Evolutionary conservation across 1,140 invertebrate species (phyloP).

Genomic region (Atta cephalotes): DNA sequence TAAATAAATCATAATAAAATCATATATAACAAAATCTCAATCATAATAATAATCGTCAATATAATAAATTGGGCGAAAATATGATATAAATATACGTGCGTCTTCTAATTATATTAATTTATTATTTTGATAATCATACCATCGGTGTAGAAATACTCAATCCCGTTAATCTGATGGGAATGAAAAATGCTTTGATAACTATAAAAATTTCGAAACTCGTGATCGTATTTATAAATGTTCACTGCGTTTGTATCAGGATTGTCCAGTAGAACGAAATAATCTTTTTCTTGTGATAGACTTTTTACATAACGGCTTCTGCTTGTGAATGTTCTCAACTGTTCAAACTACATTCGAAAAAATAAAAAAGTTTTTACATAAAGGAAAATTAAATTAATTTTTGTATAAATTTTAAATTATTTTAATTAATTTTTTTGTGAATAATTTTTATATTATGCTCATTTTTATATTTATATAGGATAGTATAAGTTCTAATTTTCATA

Average conservation of each 20-base stretch:
- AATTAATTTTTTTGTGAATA: background rate
- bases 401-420: background rate
- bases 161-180: slow-evolving; percentile 59
- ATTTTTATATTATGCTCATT: background rate
- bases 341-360: slow-evolving; percentile 65
- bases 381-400: background rate
- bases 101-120: slow-evolving; percentile 2
- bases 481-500: background rate
- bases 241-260: slow-evolving; percentile 73
- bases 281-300: slow-evolving; percentile 62
- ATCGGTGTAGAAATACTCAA: slow-evolving; percentile 74
- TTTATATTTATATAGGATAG: background rate
- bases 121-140: slow-evolving; percentile 59
- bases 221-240: slow-evolving; percentile 75
- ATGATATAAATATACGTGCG: background rate
- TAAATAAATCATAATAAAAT: background rate
- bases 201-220: slow-evolving; percentile 71
- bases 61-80: background rate
- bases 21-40: background rate
- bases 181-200: slow-evolving; percentile 78
- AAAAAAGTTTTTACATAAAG: background rate
- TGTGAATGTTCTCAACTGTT: slow-evolving; percentile 62
- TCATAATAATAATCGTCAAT: background rate
- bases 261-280: slow-evolving; percentile 76
- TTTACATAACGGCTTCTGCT: slow-evolving; percentile 72